phyloP scores from a whole-genome alignment of 2,113 vertebrate genomes.

The Proterorhinus semilunaris region DNA sequence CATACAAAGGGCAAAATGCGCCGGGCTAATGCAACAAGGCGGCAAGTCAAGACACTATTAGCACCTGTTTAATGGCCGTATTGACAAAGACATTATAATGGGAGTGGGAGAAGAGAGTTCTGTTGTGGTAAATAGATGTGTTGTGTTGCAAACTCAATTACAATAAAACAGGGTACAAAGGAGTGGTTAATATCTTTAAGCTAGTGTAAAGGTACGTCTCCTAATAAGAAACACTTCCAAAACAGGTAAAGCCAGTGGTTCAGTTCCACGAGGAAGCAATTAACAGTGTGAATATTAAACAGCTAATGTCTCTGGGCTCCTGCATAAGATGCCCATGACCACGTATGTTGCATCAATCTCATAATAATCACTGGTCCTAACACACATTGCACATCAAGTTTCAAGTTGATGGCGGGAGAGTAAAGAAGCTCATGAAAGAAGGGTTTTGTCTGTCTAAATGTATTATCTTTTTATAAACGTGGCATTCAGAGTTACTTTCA shows the following conservation, averaged over 20 bases:
- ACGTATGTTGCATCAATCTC: slow-evolving; percentile 10
- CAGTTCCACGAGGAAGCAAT: slow-evolving; percentile 15
- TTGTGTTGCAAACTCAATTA: slow-evolving; percentile 14
- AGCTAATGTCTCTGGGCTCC: not conserved
- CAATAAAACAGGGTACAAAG: not conserved
- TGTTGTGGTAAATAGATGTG: slow-evolving; percentile 14
- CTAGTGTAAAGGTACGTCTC: not conserved
- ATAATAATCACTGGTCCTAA: slow-evolving; percentile 44
- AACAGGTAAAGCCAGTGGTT: slow-evolving; percentile 6
- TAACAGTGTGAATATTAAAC: slow-evolving; percentile 11
- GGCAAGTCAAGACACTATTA: slow-evolving; percentile 17
- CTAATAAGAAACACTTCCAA: slow-evolving; percentile 2
- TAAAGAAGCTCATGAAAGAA: too few relatives aligned
- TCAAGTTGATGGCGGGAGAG: slow-evolving; percentile 10
- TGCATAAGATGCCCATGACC: slow-evolving; percentile 17
- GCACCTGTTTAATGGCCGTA: slow-evolving; percentile 19
- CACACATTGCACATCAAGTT: slow-evolving; percentile 45
- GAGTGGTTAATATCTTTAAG: not conserved
- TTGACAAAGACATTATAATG: slow-evolving; percentile 22
- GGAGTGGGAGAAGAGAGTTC: slow-evolving; percentile 4
- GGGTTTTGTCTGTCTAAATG: slow-evolving; percentile 26
- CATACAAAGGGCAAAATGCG: slow-evolving; percentile 2
- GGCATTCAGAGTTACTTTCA: too few relatives aligned
- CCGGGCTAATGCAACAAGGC: slow-evolving; percentile 23
- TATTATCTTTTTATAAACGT: too few relatives aligned